Evolutionary conservation across 2,113 vertebrate species (phyloP), one percentile per base, ranked within the genome.

Genomic region (Hyla sarda): DNA sequence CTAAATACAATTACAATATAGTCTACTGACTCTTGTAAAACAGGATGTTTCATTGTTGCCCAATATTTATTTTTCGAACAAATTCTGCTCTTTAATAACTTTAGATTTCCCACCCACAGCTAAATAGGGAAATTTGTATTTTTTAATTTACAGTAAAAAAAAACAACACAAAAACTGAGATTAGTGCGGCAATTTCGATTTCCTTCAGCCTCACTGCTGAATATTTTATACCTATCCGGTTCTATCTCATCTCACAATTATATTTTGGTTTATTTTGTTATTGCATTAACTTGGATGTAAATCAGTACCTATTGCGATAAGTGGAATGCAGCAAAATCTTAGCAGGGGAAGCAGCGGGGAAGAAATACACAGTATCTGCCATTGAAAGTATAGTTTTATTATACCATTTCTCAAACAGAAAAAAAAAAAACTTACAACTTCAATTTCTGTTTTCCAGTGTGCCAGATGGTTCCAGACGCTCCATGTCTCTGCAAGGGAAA

Each of bases 391-490:
- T 48, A 30, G 13, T 47, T 76, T 56, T 86, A 56, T 86, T 54
- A 72, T 80, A 21, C 45, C 62, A 80, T 78, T 79, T 86, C 75
- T 86, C 76, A 67, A 30, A 80, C 23, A 41, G 41, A 41, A 41
- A 41, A 41, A 41, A 41, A 41, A 41, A 41, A 41, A 41, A 5
- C 41, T 41, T 71, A 76, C 37, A 71, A 48, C 72, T 67, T 85
- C 60, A 69, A 78, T 85, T 79, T 85, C 74, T 85, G n/a, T 72
- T 58, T 80, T 79, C 32, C 62, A 86, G 48, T 10, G 62, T 86
- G 84, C 75, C 84, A 86, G 84, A 86, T 86, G 84, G 84, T 77
- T 86, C 30, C 48, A 80, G 62, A 80, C 76, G 52, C 28, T 56
- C 62, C 45, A 72, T 80, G 62, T 80, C 50, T 86, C 75, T 86